Evolutionary conservation across 2,888 invertebrate species (phyloP).

Genomic region (Microctonus brassicae): DNA sequence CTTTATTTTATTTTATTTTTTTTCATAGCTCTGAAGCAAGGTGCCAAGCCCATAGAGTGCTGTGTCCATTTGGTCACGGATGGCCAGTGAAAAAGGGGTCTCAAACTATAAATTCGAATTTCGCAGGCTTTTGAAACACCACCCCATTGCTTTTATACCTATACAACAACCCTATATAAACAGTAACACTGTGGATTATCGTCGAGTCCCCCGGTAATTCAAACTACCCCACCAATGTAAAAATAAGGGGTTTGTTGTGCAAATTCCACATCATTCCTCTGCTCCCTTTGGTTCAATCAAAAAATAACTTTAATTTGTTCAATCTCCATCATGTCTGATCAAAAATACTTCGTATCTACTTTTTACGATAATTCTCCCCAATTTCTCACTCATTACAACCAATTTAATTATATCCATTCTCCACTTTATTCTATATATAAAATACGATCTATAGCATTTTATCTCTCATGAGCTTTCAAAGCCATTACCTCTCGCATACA

Average conservation of each 20-base stretch:
- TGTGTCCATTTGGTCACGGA: slow-evolving; percentile 41
- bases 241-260: not conserved
- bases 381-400: not conserved
- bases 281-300: not conserved
- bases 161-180: not conserved
- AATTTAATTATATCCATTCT: not conserved
- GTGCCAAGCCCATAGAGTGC: slow-evolving; percentile 42
- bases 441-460: no score
- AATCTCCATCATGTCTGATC: not conserved
- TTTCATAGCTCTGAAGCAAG: slow-evolving; percentile 34
- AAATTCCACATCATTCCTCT: no score
- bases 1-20: slow-evolving; percentile 24
- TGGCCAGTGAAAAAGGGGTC: not conserved
- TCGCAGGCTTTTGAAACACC: not conserved
- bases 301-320: not conserved
- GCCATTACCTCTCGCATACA: not conserved
- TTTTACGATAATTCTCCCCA: not conserved
- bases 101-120: slow-evolving; percentile 11
- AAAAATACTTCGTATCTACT: not conserved
- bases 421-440: not conserved
- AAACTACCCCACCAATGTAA: not conserved
- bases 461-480: not conserved
- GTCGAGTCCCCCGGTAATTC: not conserved
- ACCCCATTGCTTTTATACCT: not conserved
- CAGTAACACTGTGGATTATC: not conserved